These are phyloP conservation scores for Hydrophis major DNA, from an alignment of 2,797 vertebrate species.

Conservation along the genomic window DNA sequence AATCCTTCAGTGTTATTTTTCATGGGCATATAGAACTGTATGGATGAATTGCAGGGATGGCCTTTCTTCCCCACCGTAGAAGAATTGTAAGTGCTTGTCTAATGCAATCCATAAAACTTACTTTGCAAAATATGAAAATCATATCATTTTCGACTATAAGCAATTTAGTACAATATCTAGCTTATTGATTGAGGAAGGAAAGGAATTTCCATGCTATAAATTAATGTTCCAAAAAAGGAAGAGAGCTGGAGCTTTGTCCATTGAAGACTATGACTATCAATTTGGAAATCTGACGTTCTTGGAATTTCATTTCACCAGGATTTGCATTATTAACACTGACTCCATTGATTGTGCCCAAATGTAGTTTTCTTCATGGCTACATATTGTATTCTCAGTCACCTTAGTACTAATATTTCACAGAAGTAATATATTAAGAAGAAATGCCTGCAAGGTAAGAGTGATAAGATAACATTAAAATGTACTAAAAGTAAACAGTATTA, in stretches of 20 bases:
- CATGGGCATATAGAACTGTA: background rate
- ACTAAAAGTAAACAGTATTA: background rate
- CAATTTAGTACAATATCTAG: background rate
- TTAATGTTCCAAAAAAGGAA: background rate
- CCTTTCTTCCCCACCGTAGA: background rate
- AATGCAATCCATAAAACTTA: background rate
- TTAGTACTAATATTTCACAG: background rate
- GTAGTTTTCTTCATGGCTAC: background rate
- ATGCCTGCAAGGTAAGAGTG: background rate
- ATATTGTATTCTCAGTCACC: background rate
- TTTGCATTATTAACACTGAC: background rate
- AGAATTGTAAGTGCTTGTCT: background rate
- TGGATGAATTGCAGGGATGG: background rate
- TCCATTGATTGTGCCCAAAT: background rate
- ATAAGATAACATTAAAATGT: background rate
- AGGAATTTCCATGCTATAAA: background rate
- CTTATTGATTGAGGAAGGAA: background rate
- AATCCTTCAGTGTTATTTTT: background rate
- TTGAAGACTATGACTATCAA: background rate
- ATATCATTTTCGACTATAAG: background rate
- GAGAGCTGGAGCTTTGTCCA: background rate
- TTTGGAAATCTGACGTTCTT: background rate
- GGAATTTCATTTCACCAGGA: background rate
- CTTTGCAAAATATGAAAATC: background rate
- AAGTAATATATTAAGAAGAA: background rate